Conservation (phyloP, 2,113 vertebrate genomes). For the Bambusicola thoracicus region DNA sequence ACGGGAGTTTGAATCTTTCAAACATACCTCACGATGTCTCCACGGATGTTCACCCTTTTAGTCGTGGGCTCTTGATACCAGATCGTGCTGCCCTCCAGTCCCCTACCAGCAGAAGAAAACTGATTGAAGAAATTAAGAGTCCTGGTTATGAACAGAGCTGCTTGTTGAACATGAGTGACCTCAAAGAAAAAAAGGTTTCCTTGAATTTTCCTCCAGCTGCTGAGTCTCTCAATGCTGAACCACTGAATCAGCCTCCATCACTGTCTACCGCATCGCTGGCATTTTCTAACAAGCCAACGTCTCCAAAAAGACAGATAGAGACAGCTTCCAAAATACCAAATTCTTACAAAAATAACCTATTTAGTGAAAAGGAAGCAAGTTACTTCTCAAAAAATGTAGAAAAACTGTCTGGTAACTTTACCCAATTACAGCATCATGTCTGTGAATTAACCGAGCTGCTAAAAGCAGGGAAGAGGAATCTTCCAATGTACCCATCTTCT, state of each 20-base stretch:
- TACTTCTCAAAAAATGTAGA: constrained; percentile 83
- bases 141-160: constrained; percentile 70
- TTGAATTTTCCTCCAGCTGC: constrained; percentile 44
- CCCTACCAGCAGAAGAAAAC: constrained; percentile 76
- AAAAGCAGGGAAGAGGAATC: constrained; percentile 80
- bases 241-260: constrained; percentile 59
- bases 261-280: constrained; percentile 39
- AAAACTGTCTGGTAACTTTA: constrained; percentile 81
- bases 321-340: constrained; percentile 60
- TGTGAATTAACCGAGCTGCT: constrained; percentile 83
- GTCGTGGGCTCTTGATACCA: constrained; percentile 84
- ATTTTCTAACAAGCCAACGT: constrained; percentile 71
- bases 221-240: constrained; percentile 76
- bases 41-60: constrained; percentile 67
- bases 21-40: constrained; percentile 68
- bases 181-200: constrained; percentile 76
- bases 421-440: constrained; percentile 84
- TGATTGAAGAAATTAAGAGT: constrained; percentile 88
- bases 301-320: constrained; percentile 67
- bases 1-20: constrained; percentile 34
- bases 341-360: constrained; percentile 66
- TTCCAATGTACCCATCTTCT: constrained; percentile 79
- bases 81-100: constrained; percentile 70
- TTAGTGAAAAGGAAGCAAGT: constrained; percentile 74
- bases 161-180: constrained; percentile 64